phyloP scores from a whole-genome alignment of 2,113 vertebrate genomes.

The Bubalus kerabau region DNA sequence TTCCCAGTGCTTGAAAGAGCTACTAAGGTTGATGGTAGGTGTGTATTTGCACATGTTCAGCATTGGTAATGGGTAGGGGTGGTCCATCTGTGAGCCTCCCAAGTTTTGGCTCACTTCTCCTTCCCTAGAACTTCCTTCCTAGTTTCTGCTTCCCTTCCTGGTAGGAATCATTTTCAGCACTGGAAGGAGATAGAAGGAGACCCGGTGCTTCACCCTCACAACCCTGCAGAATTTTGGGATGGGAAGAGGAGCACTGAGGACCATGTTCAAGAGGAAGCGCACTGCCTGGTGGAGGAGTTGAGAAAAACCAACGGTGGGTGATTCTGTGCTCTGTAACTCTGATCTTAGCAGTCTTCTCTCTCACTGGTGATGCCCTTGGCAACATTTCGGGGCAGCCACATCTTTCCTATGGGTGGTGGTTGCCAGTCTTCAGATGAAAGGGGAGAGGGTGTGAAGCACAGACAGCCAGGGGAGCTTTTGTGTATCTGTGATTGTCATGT shows the following conservation, averaged over 20 bases:
- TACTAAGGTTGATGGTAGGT: not conserved
- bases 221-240: not conserved
- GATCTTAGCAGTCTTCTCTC: no score
- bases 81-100: not conserved
- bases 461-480: not conserved
- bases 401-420: not conserved
- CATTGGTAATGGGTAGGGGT: not conserved
- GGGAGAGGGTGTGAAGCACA: not conserved
- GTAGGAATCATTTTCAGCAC: not conserved
- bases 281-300: not conserved
- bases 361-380: no score
- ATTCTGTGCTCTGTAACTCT: no score
- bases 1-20: constrained; percentile 38
- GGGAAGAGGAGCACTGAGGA: not conserved
- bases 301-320: not conserved
- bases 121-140: not conserved
- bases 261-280: not conserved
- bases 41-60: not conserved
- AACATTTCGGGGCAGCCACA: not conserved
- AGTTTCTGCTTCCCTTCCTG: not conserved
- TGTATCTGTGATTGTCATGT: not conserved
- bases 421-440: not conserved
- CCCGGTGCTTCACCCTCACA: not conserved
- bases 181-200: not conserved
- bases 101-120: not conserved